Evolutionary conservation across 2,888 invertebrate genomes (phyloP), one percentile per base, ranked within the genome.

Genomic region (Nomada ruficornis): DNA sequence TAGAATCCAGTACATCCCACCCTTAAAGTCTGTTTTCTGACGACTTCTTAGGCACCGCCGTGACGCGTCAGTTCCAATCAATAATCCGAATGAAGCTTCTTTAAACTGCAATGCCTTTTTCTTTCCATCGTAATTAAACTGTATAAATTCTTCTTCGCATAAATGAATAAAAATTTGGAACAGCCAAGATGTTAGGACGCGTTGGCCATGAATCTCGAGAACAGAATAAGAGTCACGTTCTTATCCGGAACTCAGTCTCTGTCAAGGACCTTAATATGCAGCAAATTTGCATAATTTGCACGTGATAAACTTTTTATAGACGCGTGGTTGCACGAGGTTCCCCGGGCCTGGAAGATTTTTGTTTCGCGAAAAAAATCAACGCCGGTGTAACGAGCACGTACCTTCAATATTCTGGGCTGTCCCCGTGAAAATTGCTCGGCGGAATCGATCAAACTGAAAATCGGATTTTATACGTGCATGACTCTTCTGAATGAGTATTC

Each of bases 211-310:
- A 67, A 42, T 42, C 68, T 23, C 2, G 15, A 3, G 47, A 15
- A 20, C 11, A 15, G 11, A 10, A n/a, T 26, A 26, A 15, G 29
- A 50, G 29, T 59, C 70, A 70, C 70, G 70, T 70, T 59, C 29
- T 15, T 29, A 59, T 59, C 70, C 15, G 59, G 29, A 59, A 47
- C 15, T 47, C 26, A 9, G 47, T 20, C 20, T 10, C 9, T 13
- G 44, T 47, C 15, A 36, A 2, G 42, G 54, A 63, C 4, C 9
- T 63, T 54, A 72, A 52, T 18, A 29, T 26, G n/a, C n/a, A 54
- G 5, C 10, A 55, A 68, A 36, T 67, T 68, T 59, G n/a, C 59
- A 67, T 65, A 67, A 74, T 47, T 67, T 67, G 57, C 20, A 23
- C 29, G n/a, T 26, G 72, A 64, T 73, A 15, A 23, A 54, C 36